Evolutionary conservation across 2,113 vertebrate genomes (phyloP), one percentile per base, ranked within the genome.

Genomic region (Ptyas mucosa): DNA sequence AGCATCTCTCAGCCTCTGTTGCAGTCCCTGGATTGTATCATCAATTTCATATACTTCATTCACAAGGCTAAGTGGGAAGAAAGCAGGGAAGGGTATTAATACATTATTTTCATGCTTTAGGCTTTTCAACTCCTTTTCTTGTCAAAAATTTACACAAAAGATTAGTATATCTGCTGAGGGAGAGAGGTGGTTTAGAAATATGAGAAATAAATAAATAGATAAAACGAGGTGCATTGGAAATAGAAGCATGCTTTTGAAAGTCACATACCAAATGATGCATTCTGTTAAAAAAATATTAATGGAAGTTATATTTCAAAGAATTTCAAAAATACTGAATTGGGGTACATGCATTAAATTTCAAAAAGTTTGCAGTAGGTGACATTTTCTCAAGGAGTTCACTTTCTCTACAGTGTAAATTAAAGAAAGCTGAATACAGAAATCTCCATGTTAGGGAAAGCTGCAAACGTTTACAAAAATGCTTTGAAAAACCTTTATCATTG

Each of bases 41-140:
- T 99, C 98, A 0, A 99, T 98, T 95, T 99, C 98, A 0, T 98
- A 96, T 7, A 99, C 99, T 93, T 99, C 99, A 0, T 95, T 97
- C 39, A 99, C 98, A 1, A 99, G 98, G 93, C 99, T 99, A 96
- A 10, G 64, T 10, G 64, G 1, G 91, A n/a, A 10, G 49, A 95
- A 34, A n/a, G 91, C 29, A 55, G 54, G 8, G 93, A 91, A 57
- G 23, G 75, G 1, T 15, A 0, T 95, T 24, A 95, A 54, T 2
- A 20, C 1, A 29, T 58, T 21, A 9, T 51, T 1, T 90, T 85
- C 14, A 3, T 53, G 43, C 26, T 64, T 90, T 21, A 64, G 58
- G 1, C 15, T 51, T 87, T 21, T 61, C 89, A 89, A 26, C 85
- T 43, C 3, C 2, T 39, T 81, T 20, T 81, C 69, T 20, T 81